Evolutionary conservation across 2,113 vertebrate genomes (phyloP), one percentile per base, ranked within the genome.

Genomic region (Phoenicopterus ruber): DNA sequence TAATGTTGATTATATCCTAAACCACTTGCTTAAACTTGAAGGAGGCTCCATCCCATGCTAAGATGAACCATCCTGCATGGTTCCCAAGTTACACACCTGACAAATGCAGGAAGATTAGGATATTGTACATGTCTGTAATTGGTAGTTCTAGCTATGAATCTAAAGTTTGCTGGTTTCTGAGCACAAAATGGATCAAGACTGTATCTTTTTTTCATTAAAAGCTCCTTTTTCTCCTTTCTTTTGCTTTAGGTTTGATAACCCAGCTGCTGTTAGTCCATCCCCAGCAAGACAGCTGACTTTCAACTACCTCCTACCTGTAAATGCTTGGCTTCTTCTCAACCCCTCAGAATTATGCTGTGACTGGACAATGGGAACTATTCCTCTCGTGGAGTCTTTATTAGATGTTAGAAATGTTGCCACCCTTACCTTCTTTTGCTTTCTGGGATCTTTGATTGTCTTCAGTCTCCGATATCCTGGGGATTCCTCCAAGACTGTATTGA

Each of bases 331-430:
- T 31, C 98, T 99, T 44, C 98, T 99, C 79, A 99, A 99, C 93
- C 99, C 99, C 20, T 99, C 99, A 19, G 99, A 99, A 90, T 98
- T 99, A 44, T 99, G 99, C 97, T 99, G 99, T 82, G 99, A 99
- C 96, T 99, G 99, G 99, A 99, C 99, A 28, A 99, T 99, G 99
- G 99, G 99, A 92, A 99, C 99, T 88, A 99, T 99, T 92, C 99
- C 99, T 46, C 97, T 99, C 16, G 99, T 99, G 95, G 99, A 99
- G 93, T 99, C 99, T 8, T 85, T 99, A 61, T 86, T 99, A 25
- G 99, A 99, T 97, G 82, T 98, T 32, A 98, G 99, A 61, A 99
- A 99, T 97, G 46, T 99, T 89, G 99, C 99, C 93, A 99, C 99
- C 2, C 92, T 99, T 92, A 92, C 91, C 24, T 99, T 99, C 97